Evolutionary conservation across 1,140 invertebrate species (phyloP).

Genomic region (Druon quercuslanigerum): DNA sequence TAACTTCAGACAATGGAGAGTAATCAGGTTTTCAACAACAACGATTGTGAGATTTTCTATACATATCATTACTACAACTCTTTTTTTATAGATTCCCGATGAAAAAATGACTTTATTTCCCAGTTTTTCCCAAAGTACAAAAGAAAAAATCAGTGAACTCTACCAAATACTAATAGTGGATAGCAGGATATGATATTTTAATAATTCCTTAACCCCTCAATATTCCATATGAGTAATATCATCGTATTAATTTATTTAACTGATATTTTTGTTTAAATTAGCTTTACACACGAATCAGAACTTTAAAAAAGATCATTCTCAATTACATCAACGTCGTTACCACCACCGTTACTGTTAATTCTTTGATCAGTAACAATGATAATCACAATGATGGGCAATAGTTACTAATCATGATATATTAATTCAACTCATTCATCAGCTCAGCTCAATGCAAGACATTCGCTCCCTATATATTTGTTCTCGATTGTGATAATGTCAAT

Average conservation of each 20-base stretch:
- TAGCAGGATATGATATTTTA: background rate
- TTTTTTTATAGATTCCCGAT: too few relatives aligned
- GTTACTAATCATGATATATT: conserved; percentile 44
- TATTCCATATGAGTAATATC: conserved; percentile 20
- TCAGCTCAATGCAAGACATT: conserved; percentile 50
- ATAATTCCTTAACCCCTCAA: background rate
- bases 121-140: too few relatives aligned
- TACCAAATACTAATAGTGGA: background rate
- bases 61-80: too few relatives aligned
- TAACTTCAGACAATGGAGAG: too few relatives aligned
- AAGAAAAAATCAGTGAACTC: too few relatives aligned
- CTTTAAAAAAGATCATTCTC: conserved; percentile 51
- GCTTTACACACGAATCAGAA: conserved; percentile 35
- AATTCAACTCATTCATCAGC: conserved; percentile 45
- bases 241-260: conserved; percentile 28
- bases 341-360: conserved; percentile 36
- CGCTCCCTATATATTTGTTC: conserved; percentile 50
- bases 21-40: too few relatives aligned
- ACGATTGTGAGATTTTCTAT: too few relatives aligned
- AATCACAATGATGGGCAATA: conserved; percentile 41
- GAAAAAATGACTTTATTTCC: too few relatives aligned
- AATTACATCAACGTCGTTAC: conserved; percentile 37
- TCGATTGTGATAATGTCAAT: conserved; percentile 47
- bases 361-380: conserved; percentile 42
- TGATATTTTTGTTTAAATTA: conserved; percentile 29